Base-by-base conservation (phyloP, 2,113 vertebrate genomes). In the Melanerpes formicivorus region DNA sequence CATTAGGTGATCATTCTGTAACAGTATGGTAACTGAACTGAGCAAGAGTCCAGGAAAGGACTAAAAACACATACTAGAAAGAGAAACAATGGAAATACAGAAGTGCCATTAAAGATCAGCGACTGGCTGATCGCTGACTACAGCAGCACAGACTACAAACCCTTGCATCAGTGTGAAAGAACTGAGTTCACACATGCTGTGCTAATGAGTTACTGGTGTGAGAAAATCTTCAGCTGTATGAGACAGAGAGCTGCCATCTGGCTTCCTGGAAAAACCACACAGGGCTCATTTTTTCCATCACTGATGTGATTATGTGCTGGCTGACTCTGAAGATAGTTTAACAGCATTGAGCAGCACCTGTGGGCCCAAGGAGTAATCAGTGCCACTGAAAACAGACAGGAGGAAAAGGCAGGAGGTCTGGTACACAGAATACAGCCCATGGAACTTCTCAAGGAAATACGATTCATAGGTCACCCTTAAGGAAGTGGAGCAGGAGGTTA, bases 401-500 rank as follows among this genome's bases (percentile, higher is more conserved):
- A 93, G 34, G 82, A 74, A 71, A 78, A 70, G 14, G 18, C 64
- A 84, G 86, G 37, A 59, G 12, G 66, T 87, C 60, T 83, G 42
- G 69, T 77, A 73, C 75, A 54, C 59, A 55, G 40, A 80, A 32
- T 32, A 73, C n/a, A 75, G 62, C 58, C 54, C 5, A 1, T 58
- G 72, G 73, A 85, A 78, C 14, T 93, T 67, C 60, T 94, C 72
- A 80, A 85, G 82, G 79, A 93, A 92, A 71, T 72, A 65, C 0
- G 2, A 40, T 65, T 94, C 82, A 72, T 69, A 89, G 50, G 34
- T 90, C 54, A 69, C 37, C 29, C 60, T 83, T 58, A 71, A 83
- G 81, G 81, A 95, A 95, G 76, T 91, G 79, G 91, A 91, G 30
- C 42, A 82, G 78, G 75, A 95, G 76, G 80, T 71, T 71, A 93